Percentiles rank a stretch among this genome's conserved stretches.
Evolutionary conservation across 1,140 invertebrate species (phyloP).

Genomic region (Cydia splendana): DNA sequence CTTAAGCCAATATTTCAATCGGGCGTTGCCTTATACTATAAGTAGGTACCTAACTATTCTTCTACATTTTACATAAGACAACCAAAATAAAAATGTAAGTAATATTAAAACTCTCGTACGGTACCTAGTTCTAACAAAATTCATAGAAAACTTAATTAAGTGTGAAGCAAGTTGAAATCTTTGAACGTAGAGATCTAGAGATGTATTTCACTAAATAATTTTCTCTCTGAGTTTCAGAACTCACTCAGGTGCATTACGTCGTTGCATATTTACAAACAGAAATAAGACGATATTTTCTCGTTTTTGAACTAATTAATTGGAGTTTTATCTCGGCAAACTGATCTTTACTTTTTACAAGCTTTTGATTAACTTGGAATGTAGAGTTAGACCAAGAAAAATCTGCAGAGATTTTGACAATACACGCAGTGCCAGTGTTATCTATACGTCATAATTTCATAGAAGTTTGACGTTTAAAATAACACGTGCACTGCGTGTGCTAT

Average conservation of each 20-base stretch:
- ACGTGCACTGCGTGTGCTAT: no score
- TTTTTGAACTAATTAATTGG: neutral
- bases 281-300: neutral
- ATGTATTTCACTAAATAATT: constrained; percentile 8
- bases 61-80: no score
- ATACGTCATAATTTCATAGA: no score
- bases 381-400: no score
- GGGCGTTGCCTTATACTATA: no score
- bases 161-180: neutral
- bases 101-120: no score
- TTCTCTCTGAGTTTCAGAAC: neutral
- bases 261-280: constrained; percentile 15
- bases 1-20: neutral
- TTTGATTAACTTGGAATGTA: no score
- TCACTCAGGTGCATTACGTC: constrained; percentile 19
- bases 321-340: neutral
- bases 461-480: no score
- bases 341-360: neutral
- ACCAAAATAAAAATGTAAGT: no score
- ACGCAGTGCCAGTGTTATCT: no score
- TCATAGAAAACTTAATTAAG: neutral
- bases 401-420: no score
- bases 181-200: neutral
- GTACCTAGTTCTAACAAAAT: neutral
- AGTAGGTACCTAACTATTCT: no score